Percentiles rank a stretch among this genome's conserved stretches.
Conservation (phyloP, 1,140 invertebrate genomes). For the Diabrotica undecimpunctata region DNA sequence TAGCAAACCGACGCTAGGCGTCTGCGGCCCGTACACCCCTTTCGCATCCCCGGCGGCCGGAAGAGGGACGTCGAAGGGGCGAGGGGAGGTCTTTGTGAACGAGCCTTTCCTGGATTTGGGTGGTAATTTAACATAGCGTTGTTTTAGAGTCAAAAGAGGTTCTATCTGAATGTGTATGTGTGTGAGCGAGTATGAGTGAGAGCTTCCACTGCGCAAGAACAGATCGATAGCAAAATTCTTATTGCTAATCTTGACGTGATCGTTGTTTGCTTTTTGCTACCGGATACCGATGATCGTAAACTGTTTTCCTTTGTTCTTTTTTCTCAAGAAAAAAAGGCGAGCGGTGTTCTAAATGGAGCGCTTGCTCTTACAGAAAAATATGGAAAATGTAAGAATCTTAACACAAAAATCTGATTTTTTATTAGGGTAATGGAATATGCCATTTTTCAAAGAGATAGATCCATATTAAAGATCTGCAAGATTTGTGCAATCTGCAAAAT, state of each 20-base stretch:
- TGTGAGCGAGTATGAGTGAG: neutral
- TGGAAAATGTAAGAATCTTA: no score
- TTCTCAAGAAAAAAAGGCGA: no score
- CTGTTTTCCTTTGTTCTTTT: no score
- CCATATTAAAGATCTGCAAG: no score
- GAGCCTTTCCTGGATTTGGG: slow-evolving; percentile 35
- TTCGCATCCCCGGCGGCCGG: neutral
- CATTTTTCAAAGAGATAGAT: no score
- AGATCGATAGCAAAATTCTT: slow-evolving; percentile 34
- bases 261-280: slow-evolving; percentile 13
- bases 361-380: no score
- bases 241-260: slow-evolving; percentile 17
- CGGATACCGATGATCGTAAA: neutral
- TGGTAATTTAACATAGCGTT: slow-evolving; percentile 41
- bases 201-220: slow-evolving; percentile 28
- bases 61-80: neutral
- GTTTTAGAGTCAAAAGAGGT: slow-evolving; percentile 35
- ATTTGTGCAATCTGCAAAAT: no score
- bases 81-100: slow-evolving; percentile 20
- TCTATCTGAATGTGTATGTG: slow-evolving; percentile 28
- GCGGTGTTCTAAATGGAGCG: no score
- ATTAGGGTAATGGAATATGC: no score
- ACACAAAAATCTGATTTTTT: no score
- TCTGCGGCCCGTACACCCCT: neutral
- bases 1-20: slow-evolving; percentile 6